phyloP scores from a whole-genome alignment of 2,113 vertebrate species.

The Trichechus manatus region DNA sequence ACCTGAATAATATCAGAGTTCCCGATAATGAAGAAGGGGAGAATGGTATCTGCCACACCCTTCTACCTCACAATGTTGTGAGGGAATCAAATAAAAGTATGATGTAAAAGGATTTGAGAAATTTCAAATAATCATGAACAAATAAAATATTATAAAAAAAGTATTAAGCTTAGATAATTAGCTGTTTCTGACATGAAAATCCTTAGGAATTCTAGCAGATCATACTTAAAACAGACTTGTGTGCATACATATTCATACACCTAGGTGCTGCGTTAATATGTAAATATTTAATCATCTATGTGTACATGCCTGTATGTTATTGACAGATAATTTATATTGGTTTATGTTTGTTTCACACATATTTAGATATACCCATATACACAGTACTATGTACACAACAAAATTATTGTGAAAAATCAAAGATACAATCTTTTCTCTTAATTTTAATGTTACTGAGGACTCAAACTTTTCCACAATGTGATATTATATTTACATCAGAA shows the following conservation, averaged over 20 bases:
- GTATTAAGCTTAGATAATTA: not conserved
- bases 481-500: not conserved
- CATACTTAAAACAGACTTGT: not conserved
- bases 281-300: not conserved
- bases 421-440: not conserved
- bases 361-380: not conserved
- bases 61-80: not conserved
- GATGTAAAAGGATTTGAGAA: not conserved
- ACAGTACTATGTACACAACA: not conserved
- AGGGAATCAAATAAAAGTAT: not conserved
- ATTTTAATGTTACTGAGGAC: not conserved
- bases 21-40: not conserved
- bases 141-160: conserved; percentile 8
- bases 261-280: not conserved
- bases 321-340: not conserved
- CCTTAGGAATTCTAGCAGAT: not conserved
- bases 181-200: not conserved
- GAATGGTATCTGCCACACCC: not conserved
- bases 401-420: conserved; percentile 1
- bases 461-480: not conserved
- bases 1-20: not conserved
- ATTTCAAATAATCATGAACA: not conserved
- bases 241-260: not conserved
- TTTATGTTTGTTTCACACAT: not conserved
- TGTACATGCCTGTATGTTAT: not conserved